Evolutionary conservation across 2,797 vertebrate genomes (phyloP), one percentile per base, ranked within the genome.

Genomic region (Rousettus madagascariensis): DNA sequence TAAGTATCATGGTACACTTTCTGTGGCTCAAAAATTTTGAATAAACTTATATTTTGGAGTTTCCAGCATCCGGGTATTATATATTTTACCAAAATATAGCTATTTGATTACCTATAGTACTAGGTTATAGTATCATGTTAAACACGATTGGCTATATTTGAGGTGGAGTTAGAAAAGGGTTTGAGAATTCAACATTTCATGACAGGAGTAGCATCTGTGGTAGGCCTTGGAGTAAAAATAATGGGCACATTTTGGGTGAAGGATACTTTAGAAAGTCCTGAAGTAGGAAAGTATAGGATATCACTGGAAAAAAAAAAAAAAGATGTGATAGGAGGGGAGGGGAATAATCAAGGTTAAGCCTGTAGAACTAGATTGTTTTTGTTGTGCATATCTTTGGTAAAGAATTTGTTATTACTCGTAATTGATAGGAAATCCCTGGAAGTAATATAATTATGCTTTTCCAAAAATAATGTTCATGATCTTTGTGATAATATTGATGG

Each of bases 1-100:
- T 99, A 99, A 97, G 98, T 98, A 72, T 69, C 51, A 12, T 41
- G 71, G 57, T 95, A 97, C 13, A 28, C 72, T 96, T 86, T 88
- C 20, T 90, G 1, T 43, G 11, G 53, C 17, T 91, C 38, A 59
- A 20, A 86, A 80, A 63, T 63, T 75, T 68, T 87, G 77, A 49
- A 17, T 79, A 38, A 46, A 38, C 0, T 7, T 79, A 1, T 30
- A 51, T 75, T 2, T 55, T 82, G 26, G 87, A 38, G 38, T 80
- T 90, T 77, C 46, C 6, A 28, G 55, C 15, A 59, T 53, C 28
- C 86, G 55, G 3, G 59, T 51, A 59, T 17, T 49, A 1, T 61
- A 13, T 72, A 75, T 86, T 89, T 89, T 91, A 61, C 46, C 6
- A 5, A 59, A 85, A 26, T 77, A 63, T 49, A 55, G n/a, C 51